Evolutionary conservation across 2,888 invertebrate species (phyloP).

Genomic region (Neoaliturus tenellus): DNA sequence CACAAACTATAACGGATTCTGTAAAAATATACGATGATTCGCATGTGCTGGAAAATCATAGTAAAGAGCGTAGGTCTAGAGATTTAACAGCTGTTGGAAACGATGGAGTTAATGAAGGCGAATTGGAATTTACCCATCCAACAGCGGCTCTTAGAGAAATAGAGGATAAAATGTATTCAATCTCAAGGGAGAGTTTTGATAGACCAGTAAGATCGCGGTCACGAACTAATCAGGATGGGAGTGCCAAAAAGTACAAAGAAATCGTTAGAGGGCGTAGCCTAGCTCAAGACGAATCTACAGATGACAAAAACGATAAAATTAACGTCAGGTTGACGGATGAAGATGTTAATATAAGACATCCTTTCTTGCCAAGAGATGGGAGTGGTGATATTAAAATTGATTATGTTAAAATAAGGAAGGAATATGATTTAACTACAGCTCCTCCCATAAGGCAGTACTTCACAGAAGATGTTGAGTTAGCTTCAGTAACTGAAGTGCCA

Average conservation of each 20-base stretch:
- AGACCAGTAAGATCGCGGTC: background rate
- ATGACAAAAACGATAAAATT: background rate
- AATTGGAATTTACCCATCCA: conserved; percentile 12
- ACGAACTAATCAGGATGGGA: background rate
- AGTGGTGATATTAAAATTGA: conserved; percentile 39
- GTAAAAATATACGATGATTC: background rate
- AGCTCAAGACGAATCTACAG: background rate
- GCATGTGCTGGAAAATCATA: background rate
- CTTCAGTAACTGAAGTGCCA: conserved; percentile 31
- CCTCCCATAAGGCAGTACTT: background rate
- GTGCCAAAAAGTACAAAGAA: conserved; percentile 26
- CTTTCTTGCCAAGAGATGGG: conserved; percentile 59
- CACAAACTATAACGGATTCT: background rate
- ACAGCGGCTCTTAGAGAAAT: conserved; percentile 15
- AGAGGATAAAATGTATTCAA: conserved; percentile 9
- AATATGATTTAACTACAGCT: background rate
- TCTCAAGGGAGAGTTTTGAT: conserved; percentile 9
- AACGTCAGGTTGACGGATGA: conserved; percentile 1
- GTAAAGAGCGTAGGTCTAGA: conserved; percentile 30
- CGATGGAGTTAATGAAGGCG: background rate
- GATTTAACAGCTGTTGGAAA: conserved; percentile 21
- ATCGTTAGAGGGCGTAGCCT: background rate
- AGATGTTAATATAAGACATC: conserved; percentile 60
- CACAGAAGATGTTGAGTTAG: background rate
- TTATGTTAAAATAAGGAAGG: conserved; percentile 29